Conservation (phyloP, 2,113 vertebrate species). For the Eulemur rufifrons region DNA sequence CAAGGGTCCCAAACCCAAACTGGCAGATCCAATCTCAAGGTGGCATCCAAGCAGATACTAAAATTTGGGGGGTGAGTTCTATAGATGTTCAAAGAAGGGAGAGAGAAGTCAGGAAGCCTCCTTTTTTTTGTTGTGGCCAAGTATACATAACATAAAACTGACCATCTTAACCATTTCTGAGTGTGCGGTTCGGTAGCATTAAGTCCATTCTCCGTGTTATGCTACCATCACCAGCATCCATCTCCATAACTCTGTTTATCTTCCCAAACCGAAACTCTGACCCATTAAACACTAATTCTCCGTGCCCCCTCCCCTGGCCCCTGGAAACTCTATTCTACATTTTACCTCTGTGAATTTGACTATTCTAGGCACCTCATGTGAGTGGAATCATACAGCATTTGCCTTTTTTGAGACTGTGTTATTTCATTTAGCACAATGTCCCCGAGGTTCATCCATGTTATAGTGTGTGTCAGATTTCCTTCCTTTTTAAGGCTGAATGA, state of each 20-base stretch:
- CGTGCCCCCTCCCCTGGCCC: too few relatives aligned
- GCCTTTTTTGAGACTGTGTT: background rate
- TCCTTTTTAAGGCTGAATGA: background rate
- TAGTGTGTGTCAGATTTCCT: background rate
- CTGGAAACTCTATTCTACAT: background rate
- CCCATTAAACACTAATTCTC: background rate
- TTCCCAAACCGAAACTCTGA: background rate
- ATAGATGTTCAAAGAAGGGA: background rate
- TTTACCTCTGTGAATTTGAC: background rate
- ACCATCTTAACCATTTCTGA: background rate
- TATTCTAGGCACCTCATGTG: background rate
- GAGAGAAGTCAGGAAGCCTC: background rate
- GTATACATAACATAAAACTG: background rate
- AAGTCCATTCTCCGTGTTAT: background rate
- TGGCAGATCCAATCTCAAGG: background rate
- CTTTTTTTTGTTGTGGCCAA: background rate
- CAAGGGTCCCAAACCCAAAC: background rate
- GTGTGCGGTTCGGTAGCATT: background rate
- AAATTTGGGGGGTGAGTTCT: fast-evolving
- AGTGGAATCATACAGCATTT: background rate
- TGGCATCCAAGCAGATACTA: background rate
- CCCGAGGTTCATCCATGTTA: background rate
- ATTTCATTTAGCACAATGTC: background rate
- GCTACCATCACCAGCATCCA: too few relatives aligned
- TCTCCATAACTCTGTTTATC: background rate